A percentile compares a stretch with the other conserved stretches of the same genome.
phyloP scores from a whole-genome alignment of 1,140 invertebrate genomes.

The Pemphigus obesinymphae region DNA sequence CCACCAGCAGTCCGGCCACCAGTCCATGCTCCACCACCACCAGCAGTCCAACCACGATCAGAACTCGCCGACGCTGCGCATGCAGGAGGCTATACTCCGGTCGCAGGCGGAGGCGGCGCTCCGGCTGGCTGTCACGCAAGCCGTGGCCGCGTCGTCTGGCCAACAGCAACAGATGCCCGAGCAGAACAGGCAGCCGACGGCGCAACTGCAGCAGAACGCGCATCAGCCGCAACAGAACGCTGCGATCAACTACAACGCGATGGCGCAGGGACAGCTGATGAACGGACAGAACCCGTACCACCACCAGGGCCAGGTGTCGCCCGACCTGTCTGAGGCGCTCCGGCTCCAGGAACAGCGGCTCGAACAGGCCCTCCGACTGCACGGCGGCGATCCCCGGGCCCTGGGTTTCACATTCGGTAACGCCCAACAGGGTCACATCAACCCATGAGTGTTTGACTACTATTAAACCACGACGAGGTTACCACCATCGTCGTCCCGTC shows the following conservation, averaged over 20 bases:
- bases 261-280: constrained; percentile 42
- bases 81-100: constrained; percentile 71
- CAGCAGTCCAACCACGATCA: constrained; percentile 48
- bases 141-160: constrained; percentile 52
- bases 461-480: background rate
- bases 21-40: constrained; percentile 48
- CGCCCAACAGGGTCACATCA: constrained; percentile 48
- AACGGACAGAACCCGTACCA: constrained; percentile 43
- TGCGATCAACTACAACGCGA: constrained; percentile 35
- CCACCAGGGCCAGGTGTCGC: constrained; percentile 54
- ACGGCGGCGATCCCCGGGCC: constrained; percentile 62
- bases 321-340: constrained; percentile 64
- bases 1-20: constrained; percentile 57
- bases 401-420: constrained; percentile 59
- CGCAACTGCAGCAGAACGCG: background rate
- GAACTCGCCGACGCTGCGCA: constrained; percentile 65
- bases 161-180: constrained; percentile 51
- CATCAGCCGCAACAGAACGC: constrained; percentile 5
- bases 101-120: constrained; percentile 78
- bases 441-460: constrained; percentile 45
- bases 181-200: constrained; percentile 48
- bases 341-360: constrained; percentile 73
- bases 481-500: no score
- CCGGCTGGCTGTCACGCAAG: constrained; percentile 66
- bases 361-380: constrained; percentile 73